These are phyloP conservation scores for Sebastes miniatus DNA, from an alignment of 2,797 vertebrate species.

Conservation along the genomic window DNA sequence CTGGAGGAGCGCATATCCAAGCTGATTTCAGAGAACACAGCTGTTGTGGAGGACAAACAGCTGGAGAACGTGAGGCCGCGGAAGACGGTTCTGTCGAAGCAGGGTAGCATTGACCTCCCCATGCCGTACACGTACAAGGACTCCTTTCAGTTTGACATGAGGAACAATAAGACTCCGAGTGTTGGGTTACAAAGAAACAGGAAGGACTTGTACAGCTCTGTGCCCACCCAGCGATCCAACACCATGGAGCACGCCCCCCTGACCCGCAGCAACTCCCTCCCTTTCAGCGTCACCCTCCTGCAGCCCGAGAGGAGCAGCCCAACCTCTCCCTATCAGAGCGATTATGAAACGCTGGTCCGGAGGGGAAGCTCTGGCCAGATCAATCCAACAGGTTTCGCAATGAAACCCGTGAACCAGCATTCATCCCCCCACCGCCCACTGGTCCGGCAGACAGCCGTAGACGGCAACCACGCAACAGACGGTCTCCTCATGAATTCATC, in stretches of 20 bases:
- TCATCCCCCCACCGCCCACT: constrained; percentile 87
- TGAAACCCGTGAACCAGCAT: constrained; percentile 81
- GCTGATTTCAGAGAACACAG: constrained; percentile 94
- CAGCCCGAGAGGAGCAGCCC: constrained; percentile 62
- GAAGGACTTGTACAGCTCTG: constrained; percentile 85
- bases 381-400: constrained; percentile 69
- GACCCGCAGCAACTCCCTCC: constrained; percentile 93
- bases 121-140: constrained; percentile 97
- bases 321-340: constrained; percentile 53
- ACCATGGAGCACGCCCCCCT: constrained; percentile 84
- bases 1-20: constrained; percentile 92
- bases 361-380: constrained; percentile 73
- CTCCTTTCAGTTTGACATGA: constrained; percentile 98
- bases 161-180: constrained; percentile 79
- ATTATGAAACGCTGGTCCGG: constrained; percentile 65
- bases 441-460: constrained; percentile 93
- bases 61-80: constrained; percentile 92
- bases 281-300: constrained; percentile 81
- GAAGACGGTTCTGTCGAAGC: constrained; percentile 93
- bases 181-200: constrained; percentile 72
- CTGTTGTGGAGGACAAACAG: constrained; percentile 91
- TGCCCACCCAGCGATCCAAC: constrained; percentile 87
- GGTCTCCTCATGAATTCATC: constrained; percentile 60
- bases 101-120: constrained; percentile 97
- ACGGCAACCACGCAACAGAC: constrained; percentile 84